These are phyloP conservation scores for Marisa cornuarietis DNA, from an alignment of 1,140 invertebrate species.

Conservation along the genomic window DNA sequence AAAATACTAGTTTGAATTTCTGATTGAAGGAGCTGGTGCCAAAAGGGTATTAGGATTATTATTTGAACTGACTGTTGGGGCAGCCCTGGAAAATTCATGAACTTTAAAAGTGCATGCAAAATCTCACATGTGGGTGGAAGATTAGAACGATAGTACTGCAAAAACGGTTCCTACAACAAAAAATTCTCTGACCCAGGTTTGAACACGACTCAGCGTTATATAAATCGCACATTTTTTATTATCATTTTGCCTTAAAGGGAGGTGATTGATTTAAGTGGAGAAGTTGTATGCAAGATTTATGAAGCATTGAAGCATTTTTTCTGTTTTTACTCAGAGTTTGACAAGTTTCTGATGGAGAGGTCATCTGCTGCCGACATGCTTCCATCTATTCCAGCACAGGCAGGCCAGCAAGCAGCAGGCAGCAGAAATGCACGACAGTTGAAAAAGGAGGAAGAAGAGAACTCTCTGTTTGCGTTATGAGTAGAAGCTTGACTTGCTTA, in stretches of 20 bases:
- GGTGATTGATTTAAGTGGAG: neutral
- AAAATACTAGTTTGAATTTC: too few species aligned
- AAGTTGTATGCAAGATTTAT: conserved; percentile 4
- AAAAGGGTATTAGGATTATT: too few species aligned
- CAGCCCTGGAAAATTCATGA: too few species aligned
- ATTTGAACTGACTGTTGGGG: too few species aligned
- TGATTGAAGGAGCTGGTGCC: too few species aligned
- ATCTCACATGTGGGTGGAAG: too few species aligned
- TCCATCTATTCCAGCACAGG: conserved; percentile 59
- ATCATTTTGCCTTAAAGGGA: neutral
- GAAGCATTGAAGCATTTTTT: conserved; percentile 8
- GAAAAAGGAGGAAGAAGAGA: conserved; percentile 64
- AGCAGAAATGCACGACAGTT: conserved; percentile 48
- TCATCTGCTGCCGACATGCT: conserved; percentile 77
- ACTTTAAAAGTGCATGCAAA: too few species aligned
- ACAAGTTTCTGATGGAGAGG: conserved; percentile 88
- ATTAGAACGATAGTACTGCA: too few species aligned
- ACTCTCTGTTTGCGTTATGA: conserved; percentile 65
- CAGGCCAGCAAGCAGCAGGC: conserved; percentile 36
- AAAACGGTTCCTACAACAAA: too few species aligned
- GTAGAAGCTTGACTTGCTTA: neutral
- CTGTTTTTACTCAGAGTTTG: conserved; percentile 83
- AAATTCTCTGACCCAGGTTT: too few species aligned
- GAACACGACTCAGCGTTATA: too few species aligned
- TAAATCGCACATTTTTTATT: neutral